A percentile compares a stretch with the other conserved stretches of the same genome.
Evolutionary conservation across 2,797 vertebrate species (phyloP).

Genomic region (Psittacula echo): DNA sequence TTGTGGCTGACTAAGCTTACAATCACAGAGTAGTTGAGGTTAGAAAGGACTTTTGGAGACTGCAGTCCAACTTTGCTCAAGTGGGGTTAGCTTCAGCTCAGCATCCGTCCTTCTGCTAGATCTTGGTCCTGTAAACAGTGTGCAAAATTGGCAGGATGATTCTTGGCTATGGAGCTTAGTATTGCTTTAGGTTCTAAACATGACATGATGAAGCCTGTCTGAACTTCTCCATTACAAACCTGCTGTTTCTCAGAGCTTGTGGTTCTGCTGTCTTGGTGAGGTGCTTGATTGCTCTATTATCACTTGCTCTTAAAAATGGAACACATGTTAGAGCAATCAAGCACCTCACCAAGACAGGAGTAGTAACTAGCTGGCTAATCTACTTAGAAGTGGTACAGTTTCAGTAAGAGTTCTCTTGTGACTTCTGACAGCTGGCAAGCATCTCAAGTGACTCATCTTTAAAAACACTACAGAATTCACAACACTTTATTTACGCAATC

Average conservation of each 20-base stretch:
- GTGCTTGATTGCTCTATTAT: background rate
- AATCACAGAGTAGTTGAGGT: background rate
- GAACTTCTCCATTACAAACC: background rate
- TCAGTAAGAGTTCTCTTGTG: background rate
- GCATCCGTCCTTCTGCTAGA: background rate
- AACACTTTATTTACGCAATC: slow-evolving; percentile 13
- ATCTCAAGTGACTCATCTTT: background rate
- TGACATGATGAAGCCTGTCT: background rate
- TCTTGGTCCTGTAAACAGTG: background rate
- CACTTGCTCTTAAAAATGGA: background rate
- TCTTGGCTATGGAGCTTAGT: background rate
- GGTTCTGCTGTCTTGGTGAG: background rate
- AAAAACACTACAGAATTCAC: background rate
- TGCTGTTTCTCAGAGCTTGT: background rate
- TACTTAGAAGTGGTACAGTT: background rate
- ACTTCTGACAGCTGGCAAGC: background rate
- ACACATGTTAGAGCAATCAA: background rate
- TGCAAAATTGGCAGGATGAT: background rate
- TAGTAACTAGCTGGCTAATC: background rate
- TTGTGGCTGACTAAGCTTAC: background rate
- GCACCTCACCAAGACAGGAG: background rate
- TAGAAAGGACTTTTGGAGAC: background rate
- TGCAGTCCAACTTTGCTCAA: background rate
- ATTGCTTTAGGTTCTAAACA: background rate
- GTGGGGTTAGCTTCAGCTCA: background rate